phyloP scores from a whole-genome alignment of 2,113 vertebrate species.

The Campylomormyrus tamandua region DNA sequence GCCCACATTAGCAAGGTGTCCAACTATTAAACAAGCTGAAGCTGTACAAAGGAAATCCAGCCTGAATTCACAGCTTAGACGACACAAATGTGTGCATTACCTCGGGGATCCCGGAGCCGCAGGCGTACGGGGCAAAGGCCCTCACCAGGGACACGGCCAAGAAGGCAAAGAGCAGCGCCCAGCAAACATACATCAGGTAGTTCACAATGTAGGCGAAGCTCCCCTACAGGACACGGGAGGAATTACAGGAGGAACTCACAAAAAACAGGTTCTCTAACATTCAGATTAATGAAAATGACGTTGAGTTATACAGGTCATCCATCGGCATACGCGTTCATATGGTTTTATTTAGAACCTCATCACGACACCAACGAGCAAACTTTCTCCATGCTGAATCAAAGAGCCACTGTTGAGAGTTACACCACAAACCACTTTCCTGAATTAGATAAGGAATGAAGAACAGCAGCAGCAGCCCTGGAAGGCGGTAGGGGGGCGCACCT shows the following conservation, averaged over 20 bases:
- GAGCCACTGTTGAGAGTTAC: not conserved
- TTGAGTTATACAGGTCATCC: not conserved
- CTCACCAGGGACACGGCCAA: conserved; percentile 64
- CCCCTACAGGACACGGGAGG: conserved; percentile 48
- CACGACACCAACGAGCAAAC: not conserved
- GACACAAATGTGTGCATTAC: conserved; percentile 40
- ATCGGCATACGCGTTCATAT: not conserved
- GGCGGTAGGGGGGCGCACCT: conserved; percentile 44
- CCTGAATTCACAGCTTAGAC: not conserved
- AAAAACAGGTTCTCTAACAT: not conserved
- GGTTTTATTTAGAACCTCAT: not conserved
- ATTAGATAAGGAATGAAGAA: not conserved
- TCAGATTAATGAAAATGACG: not conserved
- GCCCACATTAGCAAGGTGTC: not conserved
- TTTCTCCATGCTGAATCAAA: not conserved
- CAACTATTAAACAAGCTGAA: not conserved
- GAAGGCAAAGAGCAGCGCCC: conserved; percentile 75
- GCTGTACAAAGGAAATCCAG: not conserved
- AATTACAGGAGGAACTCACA: not conserved
- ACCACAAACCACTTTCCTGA: not conserved
- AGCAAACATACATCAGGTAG: conserved; percentile 72
- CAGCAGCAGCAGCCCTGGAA: not conserved
- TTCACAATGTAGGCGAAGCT: conserved; percentile 71
- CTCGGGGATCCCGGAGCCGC: conserved; percentile 80
- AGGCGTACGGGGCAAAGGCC: conserved; percentile 76